phyloP scores from a whole-genome alignment of 2,888 invertebrate genomes.

The Himalopsyche anomala region DNA sequence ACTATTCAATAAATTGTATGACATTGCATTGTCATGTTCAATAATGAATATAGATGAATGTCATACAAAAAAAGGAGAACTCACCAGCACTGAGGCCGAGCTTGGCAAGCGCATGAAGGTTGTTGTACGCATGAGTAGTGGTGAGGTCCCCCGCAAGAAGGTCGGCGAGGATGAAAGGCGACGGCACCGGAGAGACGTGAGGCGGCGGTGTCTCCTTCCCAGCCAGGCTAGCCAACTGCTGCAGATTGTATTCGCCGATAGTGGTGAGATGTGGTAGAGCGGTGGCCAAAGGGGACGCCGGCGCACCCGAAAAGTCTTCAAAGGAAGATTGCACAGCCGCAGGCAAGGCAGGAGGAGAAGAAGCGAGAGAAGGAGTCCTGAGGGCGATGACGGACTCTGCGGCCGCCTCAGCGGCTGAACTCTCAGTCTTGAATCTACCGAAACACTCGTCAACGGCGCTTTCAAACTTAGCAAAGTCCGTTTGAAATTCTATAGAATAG shows the following conservation, averaged over 20 bases:
- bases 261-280: constrained; percentile 77
- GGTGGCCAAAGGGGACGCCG: constrained; percentile 71
- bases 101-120: constrained; percentile 92
- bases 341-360: constrained; percentile 82
- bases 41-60: too few species aligned
- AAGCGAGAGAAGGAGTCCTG: constrained; percentile 79
- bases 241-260: constrained; percentile 91
- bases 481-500: constrained; percentile 88
- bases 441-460: constrained; percentile 83
- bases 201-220: constrained; percentile 81
- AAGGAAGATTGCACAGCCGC: constrained; percentile 86
- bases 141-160: constrained; percentile 84
- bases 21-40: too few species aligned
- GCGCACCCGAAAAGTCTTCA: constrained; percentile 81
- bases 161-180: constrained; percentile 86
- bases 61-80: background rate
- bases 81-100: constrained; percentile 84
- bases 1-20: too few species aligned
- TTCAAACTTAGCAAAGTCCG: constrained; percentile 88
- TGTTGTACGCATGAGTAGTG: constrained; percentile 87
- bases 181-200: constrained; percentile 78
- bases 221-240: constrained; percentile 88
- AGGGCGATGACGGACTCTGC: constrained; percentile 74
- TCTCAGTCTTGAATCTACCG: constrained; percentile 84
- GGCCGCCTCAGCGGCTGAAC: constrained; percentile 72